Evolutionary conservation across 2,113 vertebrate genomes (phyloP).

Genomic region (Laticauda laticaudata): DNA sequence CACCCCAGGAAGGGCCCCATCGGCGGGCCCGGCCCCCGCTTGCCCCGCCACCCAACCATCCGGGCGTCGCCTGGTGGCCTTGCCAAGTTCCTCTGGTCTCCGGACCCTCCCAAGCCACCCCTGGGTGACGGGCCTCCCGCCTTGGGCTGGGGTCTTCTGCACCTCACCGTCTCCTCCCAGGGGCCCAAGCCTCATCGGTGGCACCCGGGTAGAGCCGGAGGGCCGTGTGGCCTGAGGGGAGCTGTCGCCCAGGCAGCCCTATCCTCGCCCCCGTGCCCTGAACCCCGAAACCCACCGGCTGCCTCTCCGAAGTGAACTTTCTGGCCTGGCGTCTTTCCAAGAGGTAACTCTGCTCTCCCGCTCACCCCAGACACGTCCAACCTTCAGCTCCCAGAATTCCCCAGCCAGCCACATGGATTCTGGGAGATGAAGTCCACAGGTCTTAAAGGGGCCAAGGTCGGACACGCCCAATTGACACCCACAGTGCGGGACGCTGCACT

Average conservation of each 20-base stretch:
- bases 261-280: neutral
- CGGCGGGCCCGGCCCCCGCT: no score
- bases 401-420: no score
- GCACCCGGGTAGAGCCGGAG: neutral
- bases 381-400: no score
- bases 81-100: neutral
- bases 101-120: no score
- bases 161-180: neutral
- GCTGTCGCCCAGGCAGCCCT: no score
- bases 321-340: no score
- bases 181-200: neutral
- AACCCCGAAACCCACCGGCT: neutral
- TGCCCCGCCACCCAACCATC: neutral
- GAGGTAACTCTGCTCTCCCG: rapidly evolving
- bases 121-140: neutral
- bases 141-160: neutral
- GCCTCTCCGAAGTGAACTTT: neutral
- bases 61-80: rapidly evolving
- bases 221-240: neutral
- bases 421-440: no score
- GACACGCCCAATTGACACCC: rapidly evolving
- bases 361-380: no score
- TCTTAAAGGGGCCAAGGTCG: rapidly evolving
- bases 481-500: neutral
- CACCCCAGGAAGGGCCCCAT: no score